Evolutionary conservation across 37 sponge, comb jelly and placozoan species (phyloP).

Genomic region (Tethya wilhelma): DNA sequence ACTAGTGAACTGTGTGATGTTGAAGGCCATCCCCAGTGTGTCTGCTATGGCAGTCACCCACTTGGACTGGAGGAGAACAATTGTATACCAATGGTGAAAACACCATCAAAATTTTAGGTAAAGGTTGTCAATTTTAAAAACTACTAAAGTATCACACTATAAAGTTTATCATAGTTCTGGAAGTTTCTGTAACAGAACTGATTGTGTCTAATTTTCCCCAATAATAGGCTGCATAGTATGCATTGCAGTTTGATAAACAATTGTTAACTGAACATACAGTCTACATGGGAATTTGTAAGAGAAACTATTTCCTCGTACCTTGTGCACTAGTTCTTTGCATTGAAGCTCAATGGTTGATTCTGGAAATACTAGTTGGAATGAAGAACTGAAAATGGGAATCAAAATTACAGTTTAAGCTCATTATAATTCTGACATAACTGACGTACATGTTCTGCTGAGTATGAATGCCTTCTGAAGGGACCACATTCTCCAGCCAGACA

Average conservation of each 20-base stretch:
- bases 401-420: no score
- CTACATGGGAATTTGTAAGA: no score
- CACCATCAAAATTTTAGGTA: neutral
- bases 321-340: conserved; percentile 53
- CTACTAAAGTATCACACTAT: no score
- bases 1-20: conserved; percentile 33
- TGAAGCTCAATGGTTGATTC: conserved; percentile 47
- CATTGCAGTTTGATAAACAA: no score
- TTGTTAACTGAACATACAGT: no score
- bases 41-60: conserved; percentile 53
- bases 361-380: conserved; percentile 43
- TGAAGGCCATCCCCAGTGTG: conserved; percentile 28
- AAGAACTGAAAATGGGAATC: conserved; percentile 36
- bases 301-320: conserved; percentile 22
- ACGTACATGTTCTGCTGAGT: conserved; percentile 48
- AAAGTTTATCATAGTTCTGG: no score
- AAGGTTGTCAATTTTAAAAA: neutral
- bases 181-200: no score
- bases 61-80: conserved; percentile 34
- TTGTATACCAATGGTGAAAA: neutral
- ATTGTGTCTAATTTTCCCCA: no score
- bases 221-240: no score
- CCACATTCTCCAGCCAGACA: conserved; percentile 54
- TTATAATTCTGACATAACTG: no score
- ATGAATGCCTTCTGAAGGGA: conserved; percentile 21